These are phyloP conservation scores for Sarcophaga caerulescens DNA, from an alignment of 2,888 invertebrate genomes.

Conservation along the genomic window DNA sequence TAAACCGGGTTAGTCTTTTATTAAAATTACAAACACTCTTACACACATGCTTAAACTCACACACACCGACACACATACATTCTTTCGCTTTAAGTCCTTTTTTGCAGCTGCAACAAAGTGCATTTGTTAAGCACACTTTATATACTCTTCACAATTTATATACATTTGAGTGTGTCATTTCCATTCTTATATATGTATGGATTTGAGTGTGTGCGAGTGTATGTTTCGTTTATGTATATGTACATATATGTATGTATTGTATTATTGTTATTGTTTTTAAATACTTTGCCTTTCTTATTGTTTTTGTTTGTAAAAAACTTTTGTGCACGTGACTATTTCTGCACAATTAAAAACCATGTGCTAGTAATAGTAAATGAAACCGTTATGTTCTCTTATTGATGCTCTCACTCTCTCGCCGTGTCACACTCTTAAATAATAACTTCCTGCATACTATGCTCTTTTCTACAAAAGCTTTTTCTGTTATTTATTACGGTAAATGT, in stretches of 20 bases:
- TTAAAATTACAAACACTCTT: neutral
- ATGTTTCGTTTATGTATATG: neutral
- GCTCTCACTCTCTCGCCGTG: neutral
- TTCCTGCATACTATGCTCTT: neutral
- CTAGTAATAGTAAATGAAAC: slow-evolving; percentile 35
- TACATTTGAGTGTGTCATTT: neutral
- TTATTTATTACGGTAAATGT: too few species aligned
- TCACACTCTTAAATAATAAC: neutral
- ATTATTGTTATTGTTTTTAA: slow-evolving; percentile 7
- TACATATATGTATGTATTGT: too few species aligned
- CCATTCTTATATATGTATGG: neutral
- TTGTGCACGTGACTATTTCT: slow-evolving; percentile 54
- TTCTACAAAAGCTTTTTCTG: neutral
- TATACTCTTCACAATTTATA: neutral
- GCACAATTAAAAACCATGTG: slow-evolving; percentile 29
- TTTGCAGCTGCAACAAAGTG: neutral
- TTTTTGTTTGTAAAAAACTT: neutral
- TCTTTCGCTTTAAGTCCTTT: neutral
- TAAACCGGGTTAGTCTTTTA: slow-evolving; percentile 41
- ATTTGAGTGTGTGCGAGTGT: neutral
- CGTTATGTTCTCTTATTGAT: neutral
- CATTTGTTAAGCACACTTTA: neutral
- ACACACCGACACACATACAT: neutral
- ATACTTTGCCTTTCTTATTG: slow-evolving; percentile 1
- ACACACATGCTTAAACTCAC: neutral